Percentiles rank a stretch among this genome's conserved stretches.
phyloP scores from a whole-genome alignment of 2,888 invertebrate species.

The Ethmia dodecea region DNA sequence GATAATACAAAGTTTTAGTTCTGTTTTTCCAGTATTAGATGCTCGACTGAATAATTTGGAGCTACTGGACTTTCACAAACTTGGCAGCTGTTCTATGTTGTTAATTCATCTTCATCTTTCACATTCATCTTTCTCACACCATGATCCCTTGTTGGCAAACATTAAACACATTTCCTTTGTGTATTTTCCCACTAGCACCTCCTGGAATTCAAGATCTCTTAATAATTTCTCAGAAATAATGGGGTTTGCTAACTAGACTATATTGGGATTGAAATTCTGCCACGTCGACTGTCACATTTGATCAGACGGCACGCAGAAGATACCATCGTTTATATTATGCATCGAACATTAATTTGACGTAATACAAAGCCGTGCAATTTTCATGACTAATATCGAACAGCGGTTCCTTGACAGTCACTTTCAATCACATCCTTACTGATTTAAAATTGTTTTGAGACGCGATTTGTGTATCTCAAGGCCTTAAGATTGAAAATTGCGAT shows the following conservation, averaged over 20 bases:
- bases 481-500: conserved; percentile 31
- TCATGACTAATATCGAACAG: conserved; percentile 57
- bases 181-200: conserved; percentile 4
- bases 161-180: conserved; percentile 2
- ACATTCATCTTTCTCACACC: not conserved
- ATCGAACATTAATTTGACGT: conserved; percentile 47
- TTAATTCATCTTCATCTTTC: no score
- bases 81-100: no score
- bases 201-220: conserved; percentile 6
- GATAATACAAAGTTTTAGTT: no score
- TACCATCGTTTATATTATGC: conserved; percentile 45
- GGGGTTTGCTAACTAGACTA: not conserved
- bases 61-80: no score
- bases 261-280: conserved; percentile 2
- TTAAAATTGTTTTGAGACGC: conserved; percentile 17
- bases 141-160: not conserved
- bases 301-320: conserved; percentile 22
- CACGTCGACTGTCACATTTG: conserved; percentile 6
- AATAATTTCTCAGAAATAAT: conserved; percentile 6
- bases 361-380: conserved; percentile 49
- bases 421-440: conserved; percentile 43
- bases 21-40: no score
- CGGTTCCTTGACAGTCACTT: conserved; percentile 52
- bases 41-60: no score
- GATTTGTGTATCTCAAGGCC: conserved; percentile 26